These are phyloP conservation scores for Elysia chlorotica DNA, from an alignment of 1,140 invertebrate genomes.

Conservation along the genomic window DNA sequence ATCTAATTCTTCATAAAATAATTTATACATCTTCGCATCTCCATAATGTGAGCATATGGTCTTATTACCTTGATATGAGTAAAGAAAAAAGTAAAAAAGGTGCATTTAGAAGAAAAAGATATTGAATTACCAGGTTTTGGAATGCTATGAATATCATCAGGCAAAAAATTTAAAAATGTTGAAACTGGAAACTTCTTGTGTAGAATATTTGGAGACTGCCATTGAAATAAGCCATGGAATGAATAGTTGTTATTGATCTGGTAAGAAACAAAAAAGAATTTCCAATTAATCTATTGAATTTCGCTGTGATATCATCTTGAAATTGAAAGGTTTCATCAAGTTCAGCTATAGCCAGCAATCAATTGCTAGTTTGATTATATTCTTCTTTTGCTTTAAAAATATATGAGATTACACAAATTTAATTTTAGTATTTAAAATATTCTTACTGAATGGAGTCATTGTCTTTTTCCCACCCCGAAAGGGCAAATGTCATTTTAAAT, in stretches of 20 bases:
- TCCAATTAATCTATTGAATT: too few species aligned
- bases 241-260: constrained; percentile 12
- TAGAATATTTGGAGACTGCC: background rate
- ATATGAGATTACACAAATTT: background rate
- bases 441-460: too few species aligned
- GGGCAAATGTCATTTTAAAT: too few species aligned
- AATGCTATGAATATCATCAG: constrained; percentile 22
- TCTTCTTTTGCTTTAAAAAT: background rate
- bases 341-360: background rate
- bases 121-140: constrained; percentile 30
- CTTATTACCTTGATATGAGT: background rate
- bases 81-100: background rate
- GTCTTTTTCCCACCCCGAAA: too few species aligned
- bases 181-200: constrained; percentile 13
- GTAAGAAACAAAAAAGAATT: too few species aligned
- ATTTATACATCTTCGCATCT: background rate
- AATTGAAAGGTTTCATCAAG: background rate
- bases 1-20: too few species aligned
- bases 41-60: background rate
- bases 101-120: background rate
- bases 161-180: constrained; percentile 37
- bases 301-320: background rate
- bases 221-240: constrained; percentile 13
- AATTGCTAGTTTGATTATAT: background rate
- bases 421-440: background rate